Base-by-base conservation (phyloP, 2,797 vertebrate species). In the Podargus strigoides region DNA sequence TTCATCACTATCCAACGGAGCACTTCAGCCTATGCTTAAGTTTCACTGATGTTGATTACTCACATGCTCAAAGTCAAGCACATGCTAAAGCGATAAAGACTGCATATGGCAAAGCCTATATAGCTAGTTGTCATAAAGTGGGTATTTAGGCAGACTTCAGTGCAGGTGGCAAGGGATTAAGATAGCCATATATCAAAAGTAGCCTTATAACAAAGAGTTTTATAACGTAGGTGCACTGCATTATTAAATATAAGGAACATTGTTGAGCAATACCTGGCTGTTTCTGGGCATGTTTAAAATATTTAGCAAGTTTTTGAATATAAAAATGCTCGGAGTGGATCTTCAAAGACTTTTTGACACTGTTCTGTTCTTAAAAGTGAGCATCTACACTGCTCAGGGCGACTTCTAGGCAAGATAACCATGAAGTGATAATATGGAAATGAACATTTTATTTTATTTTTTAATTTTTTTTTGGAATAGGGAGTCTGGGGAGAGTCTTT, bases 281-380 rank as follows among this genome's bases (percentile, higher is more conserved):
- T 49, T 86, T 77, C 72, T 88, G 90, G 42, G 62, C n/a, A 79
- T 62, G 68, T 93, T 94, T 96, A 83, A 97, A 97, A 95, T 96
- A 97, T 93, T 96, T 95, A 95, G 64, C 24, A 77, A 94, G 83
- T 93, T 97, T 97, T 90, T 76, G 70, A 96, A 86, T 80, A 91
- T 77, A 94, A 97, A 95, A 94, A 89, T 81, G 36, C 97, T 96
- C 36, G 0, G 49, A 93, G 94, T 88, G 73, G 47, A 87, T 97
- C 84, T 96, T 97, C 97, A 95, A 96, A 97, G 97, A 89, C 83
- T 94, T 96, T 93, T 89, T 96, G 95, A 96, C 94, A 82, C 95
- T 94, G 94, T 95, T 97, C 88, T 75, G 56, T 96, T 97, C 95
- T 96, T 94, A 80, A 92, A 96, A 96, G 95, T 86, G 91, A 95